phyloP scores from a whole-genome alignment of 2,113 vertebrate genomes.

The Xiphophorus couchianus region DNA sequence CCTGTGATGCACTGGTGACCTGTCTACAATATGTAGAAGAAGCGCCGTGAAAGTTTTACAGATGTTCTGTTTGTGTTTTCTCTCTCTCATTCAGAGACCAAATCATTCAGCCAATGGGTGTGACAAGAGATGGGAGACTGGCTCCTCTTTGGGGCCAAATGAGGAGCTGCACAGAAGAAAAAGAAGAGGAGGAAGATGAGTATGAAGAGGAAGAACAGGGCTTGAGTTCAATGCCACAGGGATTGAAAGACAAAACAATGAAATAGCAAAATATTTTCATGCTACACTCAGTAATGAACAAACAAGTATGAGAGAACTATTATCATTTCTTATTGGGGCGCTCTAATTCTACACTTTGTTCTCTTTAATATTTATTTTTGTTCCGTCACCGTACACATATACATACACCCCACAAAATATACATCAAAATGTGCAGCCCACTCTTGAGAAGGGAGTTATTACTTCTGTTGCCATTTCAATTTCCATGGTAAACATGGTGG shows the following conservation, averaged over 20 bases:
- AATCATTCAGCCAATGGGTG: slow-evolving; percentile 74
- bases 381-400: too few relatives aligned
- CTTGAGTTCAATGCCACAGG: slow-evolving; percentile 6
- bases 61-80: neutral
- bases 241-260: slow-evolving; percentile 16
- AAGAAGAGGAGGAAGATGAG: slow-evolving; percentile 37
- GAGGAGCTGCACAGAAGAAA: slow-evolving; percentile 61
- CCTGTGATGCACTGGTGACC: too few relatives aligned
- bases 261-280: slow-evolving; percentile 7
- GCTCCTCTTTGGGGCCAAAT: slow-evolving; percentile 63
- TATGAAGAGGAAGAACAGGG: slow-evolving; percentile 21
- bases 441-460: too few relatives aligned
- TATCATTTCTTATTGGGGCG: neutral
- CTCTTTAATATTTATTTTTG: too few relatives aligned
- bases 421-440: too few relatives aligned
- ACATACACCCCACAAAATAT: too few relatives aligned
- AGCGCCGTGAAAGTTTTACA: too few relatives aligned
- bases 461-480: too few relatives aligned
- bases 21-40: too few relatives aligned
- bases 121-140: slow-evolving; percentile 67
- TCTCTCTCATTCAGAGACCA: slow-evolving; percentile 53
- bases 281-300: neutral
- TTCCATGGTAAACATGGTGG: too few relatives aligned
- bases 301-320: neutral
- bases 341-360: too few relatives aligned